Base-by-base conservation (phyloP, 37 sponge, comb jelly and placozoan genomes). In the Chondrosia reniformis region DNA sequence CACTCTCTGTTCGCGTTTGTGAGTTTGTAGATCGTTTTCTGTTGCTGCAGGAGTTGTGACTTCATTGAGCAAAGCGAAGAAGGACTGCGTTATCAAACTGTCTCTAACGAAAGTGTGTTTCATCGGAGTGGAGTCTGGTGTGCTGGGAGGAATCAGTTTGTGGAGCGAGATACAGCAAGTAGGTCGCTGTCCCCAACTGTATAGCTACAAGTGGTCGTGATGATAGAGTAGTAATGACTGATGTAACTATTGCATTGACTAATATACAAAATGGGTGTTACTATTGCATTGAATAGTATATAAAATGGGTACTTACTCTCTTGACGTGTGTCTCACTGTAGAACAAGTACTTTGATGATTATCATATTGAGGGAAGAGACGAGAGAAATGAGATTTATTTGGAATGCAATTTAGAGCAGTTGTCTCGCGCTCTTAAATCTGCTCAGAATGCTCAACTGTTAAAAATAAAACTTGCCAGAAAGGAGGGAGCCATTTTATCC, bases 131-230 rank as follows among this genome's bases (percentile, higher is more conserved):
- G 92, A 91, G 58, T 74, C 84, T 19, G 83, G 81, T 22, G 65
- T 63, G 0, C 17, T 75, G 39, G 85, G 85, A 0, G 90, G 93
- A 22, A 82, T 84, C 25, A 86, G 87, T 44, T 54, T 96, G 1
- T 96, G 97, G 97, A 93, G 97, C 76, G 93, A 96, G 71, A 79
- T 96, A 2, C 15, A 56, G 24, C 90, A 94, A 88, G 88, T 86
- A 19, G n/a, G n/a, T n/a, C n/a, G n/a, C n/a, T n/a, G n/a, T n/a
- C n/a, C n/a, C n/a, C n/a, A n/a, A n/a, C n/a, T n/a, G n/a, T n/a
- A n/a, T n/a, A n/a, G n/a, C n/a, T n/a, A n/a, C n/a, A n/a, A n/a
- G n/a, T n/a, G n/a, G n/a, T n/a, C n/a, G n/a, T n/a, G n/a, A n/a
- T n/a, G n/a, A n/a, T n/a, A n/a, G n/a, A n/a, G n/a, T n/a, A n/a